Percentiles rank a stretch among this genome's conserved stretches.
phyloP scores from a whole-genome alignment of 2,888 invertebrate species.

The Papilio elwesi region DNA sequence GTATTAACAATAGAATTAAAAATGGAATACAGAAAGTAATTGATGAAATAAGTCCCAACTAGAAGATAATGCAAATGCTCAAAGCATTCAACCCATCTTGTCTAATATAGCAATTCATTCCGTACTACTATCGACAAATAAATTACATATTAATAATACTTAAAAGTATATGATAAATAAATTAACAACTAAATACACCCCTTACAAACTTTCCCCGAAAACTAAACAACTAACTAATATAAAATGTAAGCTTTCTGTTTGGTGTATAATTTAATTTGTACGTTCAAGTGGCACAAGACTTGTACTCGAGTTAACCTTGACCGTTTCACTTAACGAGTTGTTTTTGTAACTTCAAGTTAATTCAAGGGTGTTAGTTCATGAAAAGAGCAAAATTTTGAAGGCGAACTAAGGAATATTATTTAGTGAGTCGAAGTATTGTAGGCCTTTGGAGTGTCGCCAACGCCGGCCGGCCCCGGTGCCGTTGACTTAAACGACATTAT shows the following conservation, averaged over 20 bases:
- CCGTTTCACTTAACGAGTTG: constrained; percentile 15
- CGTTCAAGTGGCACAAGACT: constrained; percentile 11
- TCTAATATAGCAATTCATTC: too few species aligned
- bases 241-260: constrained; percentile 15
- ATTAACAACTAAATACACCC: constrained; percentile 12
- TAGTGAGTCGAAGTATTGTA: constrained; percentile 8
- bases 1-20: too few species aligned
- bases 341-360: constrained; percentile 24
- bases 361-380: constrained; percentile 11
- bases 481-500: constrained; percentile 1
- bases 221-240: constrained; percentile 15
- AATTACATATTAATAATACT: background rate
- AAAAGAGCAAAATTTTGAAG: background rate
- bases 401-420: constrained; percentile 12
- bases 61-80: too few species aligned
- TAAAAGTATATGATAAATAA: background rate
- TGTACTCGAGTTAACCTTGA: constrained; percentile 19
- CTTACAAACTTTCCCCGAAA: background rate
- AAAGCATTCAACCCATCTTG: too few species aligned
- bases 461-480: background rate
- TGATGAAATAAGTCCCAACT: too few species aligned
- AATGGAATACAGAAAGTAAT: too few species aligned
- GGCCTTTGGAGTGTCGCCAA: constrained; percentile 33
- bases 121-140: too few species aligned
- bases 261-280: constrained; percentile 20